These are phyloP conservation scores for Athalia cordata DNA, from an alignment of 2,888 invertebrate genomes.

Conservation along the genomic window DNA sequence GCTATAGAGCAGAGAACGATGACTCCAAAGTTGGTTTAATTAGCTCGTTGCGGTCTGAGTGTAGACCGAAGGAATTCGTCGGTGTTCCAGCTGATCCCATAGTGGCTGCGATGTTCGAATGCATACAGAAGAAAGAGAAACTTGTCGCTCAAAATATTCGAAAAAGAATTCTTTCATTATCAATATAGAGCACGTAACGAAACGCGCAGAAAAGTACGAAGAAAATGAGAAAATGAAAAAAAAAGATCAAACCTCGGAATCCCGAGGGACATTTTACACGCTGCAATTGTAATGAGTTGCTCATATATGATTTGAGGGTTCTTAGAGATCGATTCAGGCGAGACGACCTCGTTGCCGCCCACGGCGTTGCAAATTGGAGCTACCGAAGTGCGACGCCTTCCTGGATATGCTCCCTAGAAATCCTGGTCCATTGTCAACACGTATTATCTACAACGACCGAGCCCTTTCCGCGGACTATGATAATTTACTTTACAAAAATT, in stretches of 20 bases:
- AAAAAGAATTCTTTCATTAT: background rate
- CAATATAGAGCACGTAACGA: background rate
- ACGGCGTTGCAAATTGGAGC: slow-evolving; percentile 41
- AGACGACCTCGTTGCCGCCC: slow-evolving; percentile 29
- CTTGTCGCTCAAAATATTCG: background rate
- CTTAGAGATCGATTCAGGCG: slow-evolving; percentile 1
- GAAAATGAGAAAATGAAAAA: no score
- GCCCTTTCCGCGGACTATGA: background rate
- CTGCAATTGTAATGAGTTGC: slow-evolving; percentile 20
- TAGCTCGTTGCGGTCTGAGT: slow-evolving; percentile 16
- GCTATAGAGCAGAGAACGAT: slow-evolving; percentile 6
- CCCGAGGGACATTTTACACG: background rate
- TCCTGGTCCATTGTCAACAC: slow-evolving; percentile 26
- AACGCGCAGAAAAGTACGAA: no score
- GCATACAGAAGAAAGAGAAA: no score
- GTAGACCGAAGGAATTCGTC: slow-evolving; percentile 6
- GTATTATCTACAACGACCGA: slow-evolving; percentile 8
- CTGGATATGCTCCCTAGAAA: slow-evolving; percentile 1
- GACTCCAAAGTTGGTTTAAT: slow-evolving; percentile 8
- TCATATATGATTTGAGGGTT: background rate
- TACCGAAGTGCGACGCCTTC: slow-evolving; percentile 38
- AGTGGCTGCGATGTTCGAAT: no score
- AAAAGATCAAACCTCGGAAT: no score
- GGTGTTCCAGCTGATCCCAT: background rate
- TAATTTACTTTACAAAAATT: background rate